Conservation (phyloP, 2,888 invertebrate species). For the Epinotia brunnichana region DNA sequence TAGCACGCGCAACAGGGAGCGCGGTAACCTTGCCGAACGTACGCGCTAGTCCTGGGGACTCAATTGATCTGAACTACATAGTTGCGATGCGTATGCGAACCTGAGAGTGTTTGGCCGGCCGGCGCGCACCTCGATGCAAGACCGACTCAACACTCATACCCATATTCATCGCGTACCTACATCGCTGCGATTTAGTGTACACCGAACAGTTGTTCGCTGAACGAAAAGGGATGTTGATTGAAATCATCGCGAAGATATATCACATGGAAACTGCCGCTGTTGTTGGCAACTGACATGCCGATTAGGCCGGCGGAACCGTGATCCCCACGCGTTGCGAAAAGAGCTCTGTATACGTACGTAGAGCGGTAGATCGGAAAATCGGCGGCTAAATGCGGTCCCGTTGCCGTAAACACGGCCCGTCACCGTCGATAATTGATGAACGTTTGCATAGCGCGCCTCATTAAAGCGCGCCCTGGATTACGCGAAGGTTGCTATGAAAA, state of each 20-base stretch:
- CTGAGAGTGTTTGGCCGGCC: constrained; percentile 67
- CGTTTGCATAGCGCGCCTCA: constrained; percentile 79
- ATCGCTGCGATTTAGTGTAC: constrained; percentile 41
- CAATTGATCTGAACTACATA: constrained; percentile 77
- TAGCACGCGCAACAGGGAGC: constrained; percentile 55
- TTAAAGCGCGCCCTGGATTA: constrained; percentile 80
- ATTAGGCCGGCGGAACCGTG: constrained; percentile 25
- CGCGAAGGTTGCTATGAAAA: constrained; percentile 72
- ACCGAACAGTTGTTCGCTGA: constrained; percentile 44
- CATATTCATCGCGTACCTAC: constrained; percentile 44
- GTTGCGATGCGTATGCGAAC: constrained; percentile 77
- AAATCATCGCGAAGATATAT: constrained; percentile 33
- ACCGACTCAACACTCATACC: constrained; percentile 50
- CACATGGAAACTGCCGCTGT: constrained; percentile 13
- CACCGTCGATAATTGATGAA: constrained; percentile 81
- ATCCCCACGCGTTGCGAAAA: constrained; percentile 26
- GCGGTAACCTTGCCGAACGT: constrained; percentile 73
- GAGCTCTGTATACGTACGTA: constrained; percentile 31
- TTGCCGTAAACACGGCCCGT: constrained; percentile 78
- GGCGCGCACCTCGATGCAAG: constrained; percentile 54
- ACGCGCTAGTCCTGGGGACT: constrained; percentile 67
- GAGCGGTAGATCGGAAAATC: constrained; percentile 45
- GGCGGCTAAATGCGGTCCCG: constrained; percentile 79
- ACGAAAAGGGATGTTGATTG: constrained; percentile 42
- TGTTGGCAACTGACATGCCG: constrained; percentile 30